Evolutionary conservation across 2,888 invertebrate species (phyloP), one percentile per base, ranked within the genome.

Genomic region (Lasioglossum figueresi): DNA sequence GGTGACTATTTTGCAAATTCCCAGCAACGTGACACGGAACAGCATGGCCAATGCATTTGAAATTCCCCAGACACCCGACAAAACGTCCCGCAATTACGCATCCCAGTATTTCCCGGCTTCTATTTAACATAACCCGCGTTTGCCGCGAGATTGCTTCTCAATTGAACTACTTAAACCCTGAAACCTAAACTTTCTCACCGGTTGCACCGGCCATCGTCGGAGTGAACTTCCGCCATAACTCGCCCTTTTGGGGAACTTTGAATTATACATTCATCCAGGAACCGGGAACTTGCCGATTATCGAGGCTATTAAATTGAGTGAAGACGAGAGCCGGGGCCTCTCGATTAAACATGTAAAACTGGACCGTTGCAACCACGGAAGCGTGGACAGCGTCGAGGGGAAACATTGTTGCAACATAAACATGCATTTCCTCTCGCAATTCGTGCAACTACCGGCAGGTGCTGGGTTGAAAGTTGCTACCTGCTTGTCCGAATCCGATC

Each of bases 221-320:
- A 27, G 23, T 73, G 48, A 31, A 73, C 72, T 72, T 31, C 31
- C 10, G 31, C 45, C 45, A 45, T 31, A 45, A 23, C 72, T 34
- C 43, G 72, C 23, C 66, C 72, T 48, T 48, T 73, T 73, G 72
- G 48, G 10, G 34, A 52, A 73, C 48, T 73, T 48, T 73, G 73
- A 73, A 73, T 73, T 73, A 73, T 73, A 48, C 73, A 73, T 73
- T 73, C 48, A 48, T 48, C 48, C 48, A 16, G 72, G 48, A 34
- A 73, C 34, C 45, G 4, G 48, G 34, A 48, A 73, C 73, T 73
- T 34, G 19, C 48, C 48, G 73, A 73, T 73, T 73, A 73, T 73
- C 31, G 34, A 14, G 43, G 73, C 48, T 52, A 73, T 73, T 73
- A 73, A 73, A 73, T 48, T 34, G 48, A 73, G 48, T 34, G 31